Percentiles rank a stretch among this genome's conserved stretches.
phyloP scores from a whole-genome alignment of 1,140 invertebrate genomes.

The Yoshiicerus persimilis region DNA sequence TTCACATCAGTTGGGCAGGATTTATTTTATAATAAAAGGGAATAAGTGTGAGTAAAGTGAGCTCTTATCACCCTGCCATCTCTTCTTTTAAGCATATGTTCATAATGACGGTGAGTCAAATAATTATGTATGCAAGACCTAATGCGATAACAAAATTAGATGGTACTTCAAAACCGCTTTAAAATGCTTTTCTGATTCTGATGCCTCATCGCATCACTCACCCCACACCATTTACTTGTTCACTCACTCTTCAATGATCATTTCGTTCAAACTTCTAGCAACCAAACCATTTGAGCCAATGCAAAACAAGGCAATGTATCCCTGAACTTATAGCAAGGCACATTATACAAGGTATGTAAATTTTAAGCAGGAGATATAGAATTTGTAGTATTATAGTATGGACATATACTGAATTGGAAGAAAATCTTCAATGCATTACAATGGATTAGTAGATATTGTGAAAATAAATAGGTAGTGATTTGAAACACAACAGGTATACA shows the following conservation, averaged over 20 bases:
- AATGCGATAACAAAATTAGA: slow-evolving; percentile 36
- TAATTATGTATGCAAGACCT: slow-evolving; percentile 35
- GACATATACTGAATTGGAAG: not conserved
- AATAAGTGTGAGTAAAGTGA: slow-evolving; percentile 29
- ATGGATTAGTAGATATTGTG: not conserved
- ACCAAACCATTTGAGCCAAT: not conserved
- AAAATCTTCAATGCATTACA: not conserved
- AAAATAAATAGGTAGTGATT: not conserved
- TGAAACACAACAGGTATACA: not conserved
- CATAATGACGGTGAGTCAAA: slow-evolving; percentile 34
- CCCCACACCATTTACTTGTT: slow-evolving; percentile 21
- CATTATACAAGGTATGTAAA: not conserved
- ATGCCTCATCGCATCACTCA: slow-evolving; percentile 20
- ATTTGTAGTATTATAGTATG: not conserved
- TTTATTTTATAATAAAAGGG: slow-evolving; percentile 22
- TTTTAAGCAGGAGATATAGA: not conserved
- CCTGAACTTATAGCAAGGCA: not conserved
- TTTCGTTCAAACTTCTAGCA: not conserved
- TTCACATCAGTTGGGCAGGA: slow-evolving; percentile 21
- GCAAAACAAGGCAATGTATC: not conserved
- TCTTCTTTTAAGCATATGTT: slow-evolving; percentile 24
- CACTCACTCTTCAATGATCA: slow-evolving; percentile 16
- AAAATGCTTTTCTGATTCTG: slow-evolving; percentile 29
- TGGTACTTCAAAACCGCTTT: slow-evolving; percentile 28
- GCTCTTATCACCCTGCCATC: not conserved